These are phyloP conservation scores for Myotis myotis DNA, from an alignment of 2,797 vertebrate genomes.

Conservation along the genomic window DNA sequence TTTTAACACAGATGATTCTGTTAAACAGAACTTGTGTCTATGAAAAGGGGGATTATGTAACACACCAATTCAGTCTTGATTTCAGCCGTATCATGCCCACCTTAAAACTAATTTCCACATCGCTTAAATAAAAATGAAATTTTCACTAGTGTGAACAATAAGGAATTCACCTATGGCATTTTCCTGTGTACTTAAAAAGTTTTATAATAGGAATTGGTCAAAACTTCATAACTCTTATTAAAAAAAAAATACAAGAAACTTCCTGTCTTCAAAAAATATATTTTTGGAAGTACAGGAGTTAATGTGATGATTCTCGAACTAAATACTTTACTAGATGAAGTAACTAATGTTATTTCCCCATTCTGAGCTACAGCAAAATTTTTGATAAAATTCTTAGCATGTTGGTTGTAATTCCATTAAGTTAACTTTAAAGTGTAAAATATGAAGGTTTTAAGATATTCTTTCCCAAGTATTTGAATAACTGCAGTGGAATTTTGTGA, in stretches of 20 bases:
- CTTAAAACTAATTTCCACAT: conserved; percentile 34
- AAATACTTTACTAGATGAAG: not conserved
- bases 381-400: not conserved
- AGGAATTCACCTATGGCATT: not conserved
- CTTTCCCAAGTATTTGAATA: conserved; percentile 36
- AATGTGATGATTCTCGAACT: not conserved
- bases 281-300: not conserved
- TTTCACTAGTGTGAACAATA: not conserved
- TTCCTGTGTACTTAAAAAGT: not conserved
- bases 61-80: conserved; percentile 1
- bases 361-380: not conserved
- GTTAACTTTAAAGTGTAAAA: not conserved
- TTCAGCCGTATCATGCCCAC: not conserved
- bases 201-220: conserved; percentile 8
- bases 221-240: not conserved
- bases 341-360: not conserved
- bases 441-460: conserved; percentile 25
- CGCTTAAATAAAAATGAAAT: conserved; percentile 36
- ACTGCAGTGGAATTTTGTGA: conserved; percentile 5
- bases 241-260: not conserved
- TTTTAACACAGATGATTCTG: conserved; percentile 4
- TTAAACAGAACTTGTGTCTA: not conserved
- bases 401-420: not conserved
- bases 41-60: conserved; percentile 20
- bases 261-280: not conserved